Conservation (phyloP, 2,113 vertebrate genomes). For the Megaleporinus macrocephalus region DNA sequence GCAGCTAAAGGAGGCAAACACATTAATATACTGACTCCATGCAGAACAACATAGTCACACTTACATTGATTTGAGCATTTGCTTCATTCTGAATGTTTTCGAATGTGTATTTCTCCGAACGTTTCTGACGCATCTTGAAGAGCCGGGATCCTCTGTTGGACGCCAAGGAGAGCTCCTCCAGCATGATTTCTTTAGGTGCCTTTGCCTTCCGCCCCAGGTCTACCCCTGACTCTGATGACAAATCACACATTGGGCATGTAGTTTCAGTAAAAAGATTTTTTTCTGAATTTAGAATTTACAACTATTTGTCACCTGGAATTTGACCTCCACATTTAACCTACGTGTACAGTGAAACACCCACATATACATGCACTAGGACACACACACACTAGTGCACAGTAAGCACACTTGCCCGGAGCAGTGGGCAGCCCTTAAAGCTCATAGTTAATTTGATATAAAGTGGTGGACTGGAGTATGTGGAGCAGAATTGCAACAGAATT, state of each 20-base stretch:
- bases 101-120: slow-evolving; percentile 95
- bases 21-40: not conserved
- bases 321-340: too few relatives aligned
- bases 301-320: too few relatives aligned
- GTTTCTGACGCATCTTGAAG: slow-evolving; percentile 93
- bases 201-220: slow-evolving; percentile 92
- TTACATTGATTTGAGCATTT: slow-evolving; percentile 83
- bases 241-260: not conserved
- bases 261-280: too few relatives aligned
- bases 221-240: slow-evolving; percentile 77
- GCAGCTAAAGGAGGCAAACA: not conserved
- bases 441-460: too few relatives aligned
- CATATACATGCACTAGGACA: too few relatives aligned
- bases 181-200: slow-evolving; percentile 93
- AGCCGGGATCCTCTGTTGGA: slow-evolving; percentile 93
- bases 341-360: too few relatives aligned
- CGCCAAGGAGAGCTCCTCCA: slow-evolving; percentile 90
- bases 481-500: too few relatives aligned
- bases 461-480: too few relatives aligned
- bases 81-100: slow-evolving; percentile 86
- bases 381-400: too few relatives aligned
- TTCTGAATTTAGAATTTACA: too few relatives aligned
- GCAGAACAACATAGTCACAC: slow-evolving; percentile 52
- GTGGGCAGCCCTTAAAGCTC: too few relatives aligned
- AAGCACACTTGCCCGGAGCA: too few relatives aligned